Base-by-base conservation (phyloP, 2,888 invertebrate genomes). In the Ophioninae sp. region DNA sequence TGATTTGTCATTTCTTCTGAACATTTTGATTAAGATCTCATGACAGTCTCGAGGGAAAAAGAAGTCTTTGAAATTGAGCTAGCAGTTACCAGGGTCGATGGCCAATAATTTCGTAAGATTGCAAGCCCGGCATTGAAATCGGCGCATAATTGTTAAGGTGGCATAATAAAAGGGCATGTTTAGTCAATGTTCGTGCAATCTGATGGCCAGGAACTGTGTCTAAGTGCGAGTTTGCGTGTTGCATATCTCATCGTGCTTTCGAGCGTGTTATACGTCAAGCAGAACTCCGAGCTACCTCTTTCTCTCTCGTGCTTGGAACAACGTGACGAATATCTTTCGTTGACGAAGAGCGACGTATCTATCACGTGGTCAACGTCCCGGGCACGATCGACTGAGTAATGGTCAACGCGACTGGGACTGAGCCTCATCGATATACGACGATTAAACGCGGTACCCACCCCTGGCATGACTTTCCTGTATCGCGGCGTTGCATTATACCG, bases 271-370 rank as follows among this genome's bases (percentile, higher is more conserved):
- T 41, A 69, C 65, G 44, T 62, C 37, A 59, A 23, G 74, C 80
- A 64, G 41, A 44, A 72, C 70, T 65, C 41, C 30, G 44, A 23
- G 64, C 56, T 56, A 56, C 21, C 23, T 57, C 68, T 50, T 50
- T 30, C 61, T 61, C 23, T 68, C 64, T 50, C 44, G 44, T 50
- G 20, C 74, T 67, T n/a, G 70, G n/a, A 79, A 68, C 76, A 75
- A 64, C 75, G 61, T 79, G 73, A 83, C 83, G 86, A 85, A 85
- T 86, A 85, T 86, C 83, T 82, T 81, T 80, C 81, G 81, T 81
- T 86, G 83, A 85, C 86, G 85, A 82, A 81, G 85, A 83, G 85
- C 80, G 81, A 84, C 81, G 81, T 85, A 85, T 86, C 85, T 86
- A 86, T 85, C 86, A 79, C 75, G 56, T 70, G 69, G 78, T 76